Evolutionary conservation across 1,140 invertebrate species (phyloP), one percentile per base, ranked within the genome.

Genomic region (Dryas iulia): DNA sequence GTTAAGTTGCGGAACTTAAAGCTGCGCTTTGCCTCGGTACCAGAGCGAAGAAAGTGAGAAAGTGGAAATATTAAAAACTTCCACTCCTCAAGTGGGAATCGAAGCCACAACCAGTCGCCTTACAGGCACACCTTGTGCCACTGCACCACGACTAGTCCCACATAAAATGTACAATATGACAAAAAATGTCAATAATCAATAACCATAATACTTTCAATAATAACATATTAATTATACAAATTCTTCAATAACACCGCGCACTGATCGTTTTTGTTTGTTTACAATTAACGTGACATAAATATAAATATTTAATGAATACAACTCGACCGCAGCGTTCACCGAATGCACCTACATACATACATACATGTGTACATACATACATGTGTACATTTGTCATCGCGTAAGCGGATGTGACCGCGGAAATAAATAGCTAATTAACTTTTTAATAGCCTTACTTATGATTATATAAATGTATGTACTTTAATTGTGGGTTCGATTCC

Each of bases 301-400:
- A 57, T 59, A 68, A 68, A 68, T 68, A 62, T 68, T 62, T 62
- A 68, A 68, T 68, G 61, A 58, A 39, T 33, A 39, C 25, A 68
- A 35, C 54, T 23, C n/a, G 18, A 68, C 47, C 66, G 66, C 66
- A 54, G 21, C 52, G 30, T 33, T 23, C 21, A 35, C n/a, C 24
- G 26, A 47, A 28, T 28, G 3, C 14, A 6, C 7, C 2, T 8
- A 2, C 18, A 6, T 2, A 7, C n/a, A 18, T 47, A 10, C 10
- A 6, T 12, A n/a, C n/a, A n/a, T 39, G 6, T 14, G 7, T 8
- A 2, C 18, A 6, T 2, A 7, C n/a, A 18, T 47, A 10, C 10
- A 6, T 12, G 14, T 52, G 18, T 25, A 39, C 24, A 26, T 60
- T 56, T 59, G 52, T 68, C 59, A 54, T 61, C 66, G 47, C 30